A percentile compares a stretch with the other conserved stretches of the same genome.
These are phyloP conservation scores for Rhegmatorhina hoffmannsi DNA, from an alignment of 2,113 vertebrate genomes.

Conservation along the genomic window DNA sequence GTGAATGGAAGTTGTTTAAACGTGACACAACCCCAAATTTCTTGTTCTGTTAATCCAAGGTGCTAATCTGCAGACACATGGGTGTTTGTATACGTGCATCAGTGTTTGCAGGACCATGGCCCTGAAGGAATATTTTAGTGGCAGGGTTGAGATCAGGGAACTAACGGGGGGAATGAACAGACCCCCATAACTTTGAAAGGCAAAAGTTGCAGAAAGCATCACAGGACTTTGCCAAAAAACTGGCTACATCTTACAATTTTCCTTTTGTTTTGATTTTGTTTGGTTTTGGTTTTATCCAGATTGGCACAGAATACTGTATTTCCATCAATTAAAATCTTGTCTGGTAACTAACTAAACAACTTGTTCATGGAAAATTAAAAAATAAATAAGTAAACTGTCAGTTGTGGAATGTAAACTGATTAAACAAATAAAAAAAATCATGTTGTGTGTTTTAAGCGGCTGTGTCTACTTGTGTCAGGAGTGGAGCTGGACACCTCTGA, in stretches of 20 bases:
- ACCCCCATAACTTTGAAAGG: conserved; percentile 48
- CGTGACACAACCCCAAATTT: neutral
- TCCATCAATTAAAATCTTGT: conserved; percentile 76
- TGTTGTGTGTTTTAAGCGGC: conserved; percentile 80
- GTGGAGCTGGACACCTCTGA: neutral
- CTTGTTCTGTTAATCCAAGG: conserved; percentile 38
- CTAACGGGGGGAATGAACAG: conserved; percentile 43
- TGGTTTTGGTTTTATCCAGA: conserved; percentile 62
- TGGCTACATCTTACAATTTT: conserved; percentile 71
- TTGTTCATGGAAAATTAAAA: conserved; percentile 77
- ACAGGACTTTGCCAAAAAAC: conserved; percentile 54
- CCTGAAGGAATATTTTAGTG: conserved; percentile 37
- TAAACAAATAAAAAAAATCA: conserved; percentile 83
- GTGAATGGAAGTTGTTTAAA: conserved; percentile 64
- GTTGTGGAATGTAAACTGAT: conserved; percentile 86
- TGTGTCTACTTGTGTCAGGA: conserved; percentile 52
- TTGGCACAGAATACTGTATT: conserved; percentile 75
- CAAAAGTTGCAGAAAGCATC: conserved; percentile 52
- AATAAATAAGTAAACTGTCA: conserved; percentile 80
- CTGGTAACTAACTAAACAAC: conserved; percentile 80
- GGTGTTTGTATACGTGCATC: neutral
- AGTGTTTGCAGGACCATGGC: neutral
- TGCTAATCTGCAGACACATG: neutral
- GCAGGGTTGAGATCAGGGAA: conserved; percentile 53
- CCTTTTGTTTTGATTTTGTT: conserved; percentile 33